Evolutionary conservation across 2,113 vertebrate species (phyloP), one percentile per base, ranked within the genome.

Genomic region (Heteronetta atricapilla): DNA sequence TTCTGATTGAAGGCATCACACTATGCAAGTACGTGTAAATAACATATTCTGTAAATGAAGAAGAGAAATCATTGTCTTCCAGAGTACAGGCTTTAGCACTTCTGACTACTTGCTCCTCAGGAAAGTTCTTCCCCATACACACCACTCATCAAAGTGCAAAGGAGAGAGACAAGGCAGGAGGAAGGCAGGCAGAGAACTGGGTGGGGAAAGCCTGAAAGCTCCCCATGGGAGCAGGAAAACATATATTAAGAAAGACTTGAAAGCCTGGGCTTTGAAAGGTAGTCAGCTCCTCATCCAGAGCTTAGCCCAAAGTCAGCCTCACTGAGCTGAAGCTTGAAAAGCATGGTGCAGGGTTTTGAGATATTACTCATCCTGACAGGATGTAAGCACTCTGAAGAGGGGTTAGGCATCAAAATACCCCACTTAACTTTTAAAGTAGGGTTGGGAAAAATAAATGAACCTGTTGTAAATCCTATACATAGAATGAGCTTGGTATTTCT

Each of bases 401-500:
- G 33, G 29, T 66, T n/a, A 74, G 36, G 62, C 20, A 70, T 22
- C 81, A 67, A 56, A 85, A 38, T 50, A 66, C 81, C 21, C 44
- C n/a, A 60, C 13, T 12, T 73, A 36, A 66, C 29, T 34, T 69
- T 62, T 89, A 72, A 88, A 92, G 67, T 0, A n/a, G 25, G 68
- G 14, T 6, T 62, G 44, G 33, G 69, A 82, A 86, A 76, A 64
- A 56, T 48, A 75, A 5, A 25, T 87, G 10, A 25, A 7, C 44
- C 42, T 0, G 0, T 11, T 56, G 4, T 50, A 77, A 66, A 16
- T 66, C 29, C 53, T 70, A 53, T 2, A 82, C 48, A 59, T 52
- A 22, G 10, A 84, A 22, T 75, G 56, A 40, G 40, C 26, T 56
- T 69, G 3, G 1, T 56, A 66, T 31, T 91, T 91, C 60, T 81